Evolutionary conservation across 1,140 invertebrate species (phyloP), one percentile per base, ranked within the genome.

Genomic region (Drosophila insularis): DNA sequence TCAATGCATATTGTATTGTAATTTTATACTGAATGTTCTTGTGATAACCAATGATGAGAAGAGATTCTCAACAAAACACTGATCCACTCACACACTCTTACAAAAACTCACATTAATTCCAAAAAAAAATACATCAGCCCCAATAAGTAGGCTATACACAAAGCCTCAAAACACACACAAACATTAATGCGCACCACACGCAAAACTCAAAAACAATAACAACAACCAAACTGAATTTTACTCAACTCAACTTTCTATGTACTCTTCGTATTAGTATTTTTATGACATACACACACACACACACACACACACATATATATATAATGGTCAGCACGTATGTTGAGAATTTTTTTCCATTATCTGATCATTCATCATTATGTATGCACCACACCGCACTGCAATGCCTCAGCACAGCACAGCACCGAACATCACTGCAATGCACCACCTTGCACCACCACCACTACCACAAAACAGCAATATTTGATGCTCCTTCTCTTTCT

Each of bases 1-100:
- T 74, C 84, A 87, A 70, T 84, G 84, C 84, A 87, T 87, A 87
- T 89, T 87, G 84, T 87, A 87, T 89, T 87, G 84, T 87, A 87
- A 89, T 84, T 80, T 87, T 84, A 71, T 81, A 87, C 69, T 80
- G 80, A 87, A 84, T 87, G 84, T 87, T 78, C 68, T 72, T 87
- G 84, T 87, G 69, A 89, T 89, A 84, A 86, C 62, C 72, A 35
- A 79, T 74, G 63, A 71, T 86, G 69, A 78, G 60, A 71, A 85
- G 69, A 78, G 59, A 71, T 72, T 46, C 68, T 66, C 69, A 74
- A 68, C 32, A 68, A 58, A 73, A 53, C 54, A 59, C 40, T 37
- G 32, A 55, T 11, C 19, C 63, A 58, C 59, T 37, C 43, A 64
- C 37, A 64, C 39, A 31, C 11, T 50, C n/a, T 13, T 63, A 27